Base-by-base conservation (phyloP, 2,797 vertebrate genomes). In the Brachyrhaphis roseni region DNA sequence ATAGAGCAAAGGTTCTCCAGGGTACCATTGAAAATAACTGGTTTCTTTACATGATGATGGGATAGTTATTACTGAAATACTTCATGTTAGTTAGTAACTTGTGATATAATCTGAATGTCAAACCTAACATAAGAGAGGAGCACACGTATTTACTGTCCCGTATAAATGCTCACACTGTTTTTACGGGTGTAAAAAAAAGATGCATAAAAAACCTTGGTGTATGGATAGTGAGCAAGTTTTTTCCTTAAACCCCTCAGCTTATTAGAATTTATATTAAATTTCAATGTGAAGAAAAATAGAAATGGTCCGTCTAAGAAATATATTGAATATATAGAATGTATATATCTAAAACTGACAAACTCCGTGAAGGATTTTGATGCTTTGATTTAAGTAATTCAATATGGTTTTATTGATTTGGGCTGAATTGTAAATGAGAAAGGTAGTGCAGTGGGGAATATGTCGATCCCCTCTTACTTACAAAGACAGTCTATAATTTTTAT, bases 301-400 rank as follows among this genome's bases (percentile, higher is more conserved):
- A 46, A 41, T 5, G 18, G 23, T 46, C 26, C 11, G 12, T 15
- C 28, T 36, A 39, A 31, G n/a, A 36, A 49, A 41, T 70, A 28
- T 2, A 23, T 47, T 64, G 15, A 46, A 34, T 34, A 46, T 8
- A 23, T 64, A 1, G 53, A 55, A 55, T n/a, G 26, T n/a, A 55
- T 12, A 55, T n/a, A 31, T 23, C 18, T 11, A 20, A 66, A 4
- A 47, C 8, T n/a, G 23, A 16, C 23, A 7, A n/a, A 36, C 18
- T 23, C 28, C 13, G 16, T 77, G 2, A 62, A 39, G 70, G 13
- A 57, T 84, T 84, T 78, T 74, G 16, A 75, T 62, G 31, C 74
- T 70, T 72, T 62, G n/a, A 20, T 26, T 76, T 7, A 15, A 51
- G 20, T 10, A 75, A 41, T 75, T 77, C 3, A 34, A 43, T 11